phyloP scores from a whole-genome alignment of 2,113 vertebrate species.

The Entelurus aequoreus region DNA sequence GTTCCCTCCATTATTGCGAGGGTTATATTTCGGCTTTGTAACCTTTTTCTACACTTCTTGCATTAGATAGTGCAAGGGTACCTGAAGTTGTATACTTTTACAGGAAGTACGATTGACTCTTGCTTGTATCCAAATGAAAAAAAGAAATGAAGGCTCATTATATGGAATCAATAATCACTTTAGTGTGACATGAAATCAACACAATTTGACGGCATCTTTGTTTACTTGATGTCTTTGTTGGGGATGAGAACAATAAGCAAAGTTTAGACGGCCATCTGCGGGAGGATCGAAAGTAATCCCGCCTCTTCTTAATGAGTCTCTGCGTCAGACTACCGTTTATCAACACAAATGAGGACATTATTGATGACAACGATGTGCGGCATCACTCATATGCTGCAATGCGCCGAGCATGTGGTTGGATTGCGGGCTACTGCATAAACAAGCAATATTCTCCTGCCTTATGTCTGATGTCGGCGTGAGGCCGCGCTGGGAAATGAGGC shows the following conservation, averaged over 20 bases:
- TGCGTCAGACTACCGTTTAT: slow-evolving; percentile 39
- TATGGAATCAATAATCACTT: slow-evolving; percentile 14
- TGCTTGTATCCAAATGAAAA: too few relatives aligned
- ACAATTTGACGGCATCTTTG: slow-evolving; percentile 22
- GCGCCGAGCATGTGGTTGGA: slow-evolving; percentile 26
- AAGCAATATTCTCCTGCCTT: slow-evolving; percentile 38
- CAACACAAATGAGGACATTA: slow-evolving; percentile 39
- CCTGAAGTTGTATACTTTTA: too few relatives aligned
- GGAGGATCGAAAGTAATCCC: slow-evolving; percentile 23
- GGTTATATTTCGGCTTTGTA: too few relatives aligned
- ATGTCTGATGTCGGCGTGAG: slow-evolving; percentile 45
- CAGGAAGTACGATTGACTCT: too few relatives aligned
- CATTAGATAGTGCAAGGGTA: too few relatives aligned
- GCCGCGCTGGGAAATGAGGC: slow-evolving; percentile 36
- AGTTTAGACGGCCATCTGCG: slow-evolving; percentile 35
- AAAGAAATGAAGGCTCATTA: too few relatives aligned
- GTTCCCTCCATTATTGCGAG: too few relatives aligned
- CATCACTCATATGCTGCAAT: slow-evolving; percentile 26
- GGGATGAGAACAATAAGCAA: slow-evolving; percentile 19
- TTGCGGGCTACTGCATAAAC: slow-evolving; percentile 41
- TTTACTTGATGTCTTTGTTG: slow-evolving; percentile 24
- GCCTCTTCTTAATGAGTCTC: slow-evolving; percentile 19
- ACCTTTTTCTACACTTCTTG: too few relatives aligned
- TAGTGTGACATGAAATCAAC: slow-evolving; percentile 12
- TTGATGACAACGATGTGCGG: slow-evolving; percentile 30